Conservation (phyloP, 2,888 invertebrate species). For the Tromatobia lineatoria region DNA sequence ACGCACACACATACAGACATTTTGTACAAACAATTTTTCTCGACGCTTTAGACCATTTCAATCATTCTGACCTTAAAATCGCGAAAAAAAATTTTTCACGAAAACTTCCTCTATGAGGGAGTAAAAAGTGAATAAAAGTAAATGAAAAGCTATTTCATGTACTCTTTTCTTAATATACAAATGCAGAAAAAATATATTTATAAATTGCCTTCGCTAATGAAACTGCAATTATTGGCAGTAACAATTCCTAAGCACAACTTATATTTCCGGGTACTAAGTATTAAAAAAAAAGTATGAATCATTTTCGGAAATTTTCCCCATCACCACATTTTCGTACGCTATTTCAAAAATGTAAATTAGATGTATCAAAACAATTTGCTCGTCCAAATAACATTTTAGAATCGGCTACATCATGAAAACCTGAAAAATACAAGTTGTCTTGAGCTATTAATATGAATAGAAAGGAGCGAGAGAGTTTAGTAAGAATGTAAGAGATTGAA, state of each 20-base stretch:
- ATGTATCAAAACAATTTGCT: background rate
- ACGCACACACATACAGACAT: too few species aligned
- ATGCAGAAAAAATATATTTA: too few species aligned
- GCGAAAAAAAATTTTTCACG: too few species aligned
- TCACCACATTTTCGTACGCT: background rate
- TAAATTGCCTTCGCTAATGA: too few species aligned
- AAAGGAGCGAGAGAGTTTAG: slow-evolving; percentile 35
- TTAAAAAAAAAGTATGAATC: background rate
- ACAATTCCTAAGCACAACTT: background rate
- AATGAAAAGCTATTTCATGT: too few species aligned
- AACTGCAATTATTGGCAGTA: background rate
- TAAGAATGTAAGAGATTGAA: slow-evolving; percentile 38
- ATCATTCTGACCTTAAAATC: too few species aligned
- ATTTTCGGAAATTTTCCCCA: background rate
- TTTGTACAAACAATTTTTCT: too few species aligned
- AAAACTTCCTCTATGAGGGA: too few species aligned
- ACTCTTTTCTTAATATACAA: too few species aligned
- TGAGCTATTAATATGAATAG: slow-evolving; percentile 10
- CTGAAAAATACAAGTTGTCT: background rate
- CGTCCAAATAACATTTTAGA: background rate
- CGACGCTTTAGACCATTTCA: too few species aligned
- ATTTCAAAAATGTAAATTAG: background rate
- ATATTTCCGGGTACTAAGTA: background rate
- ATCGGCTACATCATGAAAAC: background rate
- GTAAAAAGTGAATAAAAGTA: too few species aligned